These are phyloP conservation scores for Chamaea fasciata DNA, from an alignment of 2,113 vertebrate genomes.

Conservation along the genomic window DNA sequence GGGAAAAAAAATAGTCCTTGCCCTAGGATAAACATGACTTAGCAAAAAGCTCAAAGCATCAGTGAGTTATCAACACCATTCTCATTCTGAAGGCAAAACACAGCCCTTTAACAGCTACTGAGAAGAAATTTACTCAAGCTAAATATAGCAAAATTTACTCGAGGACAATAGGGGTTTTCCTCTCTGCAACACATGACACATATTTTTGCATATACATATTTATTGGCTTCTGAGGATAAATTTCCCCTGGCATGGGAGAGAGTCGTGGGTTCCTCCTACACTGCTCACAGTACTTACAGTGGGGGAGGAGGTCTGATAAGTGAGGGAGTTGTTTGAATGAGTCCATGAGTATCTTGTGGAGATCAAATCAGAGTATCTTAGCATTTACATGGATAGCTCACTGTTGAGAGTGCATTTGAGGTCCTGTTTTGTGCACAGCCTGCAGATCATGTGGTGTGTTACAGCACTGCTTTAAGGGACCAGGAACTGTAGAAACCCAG, in stretches of 20 bases:
- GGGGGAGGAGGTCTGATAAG: neutral
- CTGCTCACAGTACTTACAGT: neutral
- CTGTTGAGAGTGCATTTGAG: neutral
- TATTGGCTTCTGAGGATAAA: neutral
- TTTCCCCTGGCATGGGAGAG: rapidly evolving
- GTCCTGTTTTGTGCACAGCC: neutral
- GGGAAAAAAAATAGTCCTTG: neutral
- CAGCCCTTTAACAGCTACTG: neutral
- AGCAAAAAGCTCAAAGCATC: neutral
- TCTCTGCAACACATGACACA: neutral
- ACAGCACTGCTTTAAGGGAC: neutral
- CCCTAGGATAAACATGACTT: rapidly evolving
- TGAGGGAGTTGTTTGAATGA: neutral
- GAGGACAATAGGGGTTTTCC: neutral
- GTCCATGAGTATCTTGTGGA: neutral
- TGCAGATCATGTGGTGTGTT: neutral
- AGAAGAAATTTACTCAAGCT: neutral
- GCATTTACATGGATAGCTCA: neutral
- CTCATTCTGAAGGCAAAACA: neutral
- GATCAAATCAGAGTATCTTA: neutral
- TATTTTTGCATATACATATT: neutral
- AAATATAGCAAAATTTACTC: neutral
- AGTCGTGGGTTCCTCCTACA: neutral
- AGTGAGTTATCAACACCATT: neutral
- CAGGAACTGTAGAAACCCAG: neutral